Evolutionary conservation across 1,140 invertebrate genomes (phyloP).

Genomic region (Solenopsis fugax): DNA sequence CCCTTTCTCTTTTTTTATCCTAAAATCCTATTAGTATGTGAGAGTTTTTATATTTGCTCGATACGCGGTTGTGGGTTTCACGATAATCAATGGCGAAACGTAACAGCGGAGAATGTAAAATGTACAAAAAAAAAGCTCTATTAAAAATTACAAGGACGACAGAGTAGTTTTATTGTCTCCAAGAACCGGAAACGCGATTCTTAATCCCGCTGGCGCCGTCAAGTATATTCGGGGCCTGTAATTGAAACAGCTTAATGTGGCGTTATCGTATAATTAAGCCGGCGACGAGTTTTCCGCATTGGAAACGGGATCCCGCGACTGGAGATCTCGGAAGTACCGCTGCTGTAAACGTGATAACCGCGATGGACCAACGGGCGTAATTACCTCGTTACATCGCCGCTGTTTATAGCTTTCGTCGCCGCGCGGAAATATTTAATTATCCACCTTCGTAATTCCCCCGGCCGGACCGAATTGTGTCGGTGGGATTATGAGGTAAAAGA

Average conservation of each 20-base stretch:
- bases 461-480: neutral
- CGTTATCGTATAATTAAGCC: conserved; percentile 43
- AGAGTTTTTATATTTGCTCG: conserved; percentile 6
- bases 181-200: conserved; percentile 1
- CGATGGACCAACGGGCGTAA: conserved; percentile 59
- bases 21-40: neutral
- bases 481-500: neutral
- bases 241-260: conserved; percentile 34
- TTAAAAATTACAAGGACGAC: neutral
- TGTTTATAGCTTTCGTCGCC: conserved; percentile 70
- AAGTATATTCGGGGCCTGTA: conserved; percentile 14
- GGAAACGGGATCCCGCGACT: neutral
- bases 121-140: no score
- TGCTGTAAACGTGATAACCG: conserved; percentile 47
- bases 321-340: conserved; percentile 35
- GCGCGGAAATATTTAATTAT: conserved; percentile 79
- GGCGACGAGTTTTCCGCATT: conserved; percentile 41
- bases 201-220: neutral
- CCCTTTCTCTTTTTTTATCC: neutral
- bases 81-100: neutral
- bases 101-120: neutral
- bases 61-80: neutral
- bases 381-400: conserved; percentile 61
- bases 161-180: neutral
- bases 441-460: conserved; percentile 33